Base-by-base conservation (phyloP, 1,140 invertebrate species). In the Tribolium madens region DNA sequence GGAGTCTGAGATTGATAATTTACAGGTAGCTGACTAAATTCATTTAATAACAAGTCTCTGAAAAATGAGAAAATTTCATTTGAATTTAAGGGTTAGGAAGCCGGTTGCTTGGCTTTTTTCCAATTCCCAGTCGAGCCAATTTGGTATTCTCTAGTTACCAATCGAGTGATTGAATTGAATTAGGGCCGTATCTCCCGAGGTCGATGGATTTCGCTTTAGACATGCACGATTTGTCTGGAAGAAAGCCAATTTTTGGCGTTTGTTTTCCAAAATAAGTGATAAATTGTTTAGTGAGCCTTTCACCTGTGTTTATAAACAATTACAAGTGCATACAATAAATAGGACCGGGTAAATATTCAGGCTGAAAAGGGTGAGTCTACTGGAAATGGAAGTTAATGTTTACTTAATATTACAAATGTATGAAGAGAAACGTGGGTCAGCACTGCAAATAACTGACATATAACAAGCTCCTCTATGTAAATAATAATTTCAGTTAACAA, bases 401-500 rank as follows among this genome's bases (percentile, higher is more conserved):
- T 79, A 84, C 82, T 82, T 80, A 84, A 80, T 81, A 84, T 84
- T 84, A 84, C 79, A 80, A 84, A 84, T 84, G 83, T 81, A 84
- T 83, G 81, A 80, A 75, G 75, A 78, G 73, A 73, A 75, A 72
- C 70, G 76, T 77, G 81, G 83, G 81, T 83, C 80, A 81, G 79
- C 80, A 78, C 76, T 68, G 80, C 81, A 82, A 83, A 83, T 83
- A 83, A 81, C 82, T 83, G 82, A 82, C 82, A 82, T 81, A 75
- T 82, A 82, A 82, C 80, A 80, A 81, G 74, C 80, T 82, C 81
- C 53, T 84, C 83, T 84, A 76, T 81, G 82, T 81, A 84, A 84
- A 84, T 84, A 84, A 83, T 83, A 84, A 84, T 84, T 83, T 84
- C 81, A 77, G 82, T 84, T 83, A 82, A 82, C 84, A 84, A 84